Percentiles rank a stretch among this genome's conserved stretches.
phyloP scores from a whole-genome alignment of 2,113 vertebrate species.

The Zingel zingel region DNA sequence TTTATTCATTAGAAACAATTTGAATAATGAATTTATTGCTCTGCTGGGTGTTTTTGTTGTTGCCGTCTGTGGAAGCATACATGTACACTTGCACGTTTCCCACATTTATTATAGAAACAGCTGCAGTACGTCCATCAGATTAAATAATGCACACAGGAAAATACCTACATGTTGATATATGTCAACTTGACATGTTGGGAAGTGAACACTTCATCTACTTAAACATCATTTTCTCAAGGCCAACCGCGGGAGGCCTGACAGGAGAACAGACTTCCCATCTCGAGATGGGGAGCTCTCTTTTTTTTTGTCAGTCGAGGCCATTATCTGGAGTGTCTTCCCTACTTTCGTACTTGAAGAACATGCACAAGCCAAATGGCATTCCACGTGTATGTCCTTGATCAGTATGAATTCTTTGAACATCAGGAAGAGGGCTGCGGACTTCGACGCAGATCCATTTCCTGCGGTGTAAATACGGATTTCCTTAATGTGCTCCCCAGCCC shows the following conservation, averaged over 20 bases:
- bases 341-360: conserved; percentile 13
- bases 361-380: conserved; percentile 36
- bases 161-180: not conserved
- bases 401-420: conserved; percentile 61
- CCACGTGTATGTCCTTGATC: conserved; percentile 61
- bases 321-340: conserved; percentile 9
- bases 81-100: not conserved
- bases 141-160: not conserved
- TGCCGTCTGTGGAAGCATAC: not conserved
- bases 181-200: not conserved
- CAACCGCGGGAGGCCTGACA: not conserved
- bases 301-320: not conserved
- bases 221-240: conserved; percentile 12
- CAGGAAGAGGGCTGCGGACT: conserved; percentile 65
- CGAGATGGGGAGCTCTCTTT: not conserved
- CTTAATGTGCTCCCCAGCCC: conserved; percentile 88
- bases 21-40: no score
- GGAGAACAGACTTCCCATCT: conserved; percentile 18
- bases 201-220: not conserved
- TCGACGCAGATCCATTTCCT: conserved; percentile 84
- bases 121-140: not conserved
- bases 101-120: not conserved
- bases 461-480: conserved; percentile 89
- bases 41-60: not conserved
- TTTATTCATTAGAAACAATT: not conserved